These are phyloP conservation scores for Chrosomus eos DNA, from an alignment of 2,797 vertebrate genomes.

Conservation along the genomic window DNA sequence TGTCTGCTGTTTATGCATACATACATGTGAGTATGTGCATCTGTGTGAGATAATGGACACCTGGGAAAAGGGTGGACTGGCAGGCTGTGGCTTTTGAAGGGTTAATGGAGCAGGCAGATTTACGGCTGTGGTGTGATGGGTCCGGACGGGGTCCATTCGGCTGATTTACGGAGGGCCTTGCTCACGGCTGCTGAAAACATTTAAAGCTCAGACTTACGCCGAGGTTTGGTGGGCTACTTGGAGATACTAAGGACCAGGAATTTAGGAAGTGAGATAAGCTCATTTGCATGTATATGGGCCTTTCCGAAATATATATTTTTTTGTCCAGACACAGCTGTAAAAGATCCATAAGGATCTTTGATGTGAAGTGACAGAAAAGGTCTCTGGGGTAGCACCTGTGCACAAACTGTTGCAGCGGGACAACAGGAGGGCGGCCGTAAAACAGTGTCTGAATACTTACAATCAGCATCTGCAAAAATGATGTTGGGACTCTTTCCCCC, in stretches of 20 bases:
- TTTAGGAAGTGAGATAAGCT: constrained; percentile 25
- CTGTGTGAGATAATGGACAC: constrained; percentile 75
- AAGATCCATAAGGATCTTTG: constrained; percentile 52
- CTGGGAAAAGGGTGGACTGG: constrained; percentile 71
- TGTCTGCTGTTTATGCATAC: constrained; percentile 38
- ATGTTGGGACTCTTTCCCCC: constrained; percentile 99
- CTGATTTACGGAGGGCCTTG: constrained; percentile 80
- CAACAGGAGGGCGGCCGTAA: constrained; percentile 62
- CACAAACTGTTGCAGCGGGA: constrained; percentile 56
- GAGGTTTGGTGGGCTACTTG: constrained; percentile 72
- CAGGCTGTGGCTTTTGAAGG: constrained; percentile 71
- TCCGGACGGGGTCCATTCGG: constrained; percentile 75
- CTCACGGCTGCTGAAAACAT: constrained; percentile 81
- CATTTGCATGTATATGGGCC: constrained; percentile 1
- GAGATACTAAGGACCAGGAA: constrained; percentile 66
- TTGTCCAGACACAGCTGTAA: constrained; percentile 24
- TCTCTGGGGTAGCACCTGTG: constrained; percentile 60
- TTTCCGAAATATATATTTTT: background rate
- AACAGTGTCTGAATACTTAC: constrained; percentile 82
- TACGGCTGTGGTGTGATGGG: constrained; percentile 76
- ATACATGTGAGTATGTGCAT: constrained; percentile 28
- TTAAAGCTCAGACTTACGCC: constrained; percentile 70
- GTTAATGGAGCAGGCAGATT: constrained; percentile 80
- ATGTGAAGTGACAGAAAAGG: constrained; percentile 48
- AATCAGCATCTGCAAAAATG: constrained; percentile 98